Evolutionary conservation across 2,113 vertebrate species (phyloP).

Genomic region (Rhynchomys soricoides): DNA sequence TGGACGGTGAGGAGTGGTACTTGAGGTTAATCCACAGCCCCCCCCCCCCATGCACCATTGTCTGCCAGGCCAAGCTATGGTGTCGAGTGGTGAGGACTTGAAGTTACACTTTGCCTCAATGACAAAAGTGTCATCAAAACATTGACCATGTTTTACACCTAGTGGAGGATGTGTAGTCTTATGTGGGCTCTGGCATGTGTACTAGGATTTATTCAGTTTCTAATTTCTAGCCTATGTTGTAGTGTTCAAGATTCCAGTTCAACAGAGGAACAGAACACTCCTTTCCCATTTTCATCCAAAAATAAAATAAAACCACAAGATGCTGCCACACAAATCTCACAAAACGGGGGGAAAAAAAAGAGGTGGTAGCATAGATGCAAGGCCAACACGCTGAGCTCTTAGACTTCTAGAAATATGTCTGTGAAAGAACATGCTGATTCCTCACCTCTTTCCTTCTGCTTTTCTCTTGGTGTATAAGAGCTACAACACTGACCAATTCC

Average conservation of each 20-base stretch:
- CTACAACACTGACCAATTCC: background rate
- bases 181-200: accelerated
- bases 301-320: background rate
- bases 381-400: background rate
- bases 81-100: background rate
- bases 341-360: background rate
- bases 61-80: background rate
- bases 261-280: background rate
- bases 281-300: background rate
- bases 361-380: too few relatives aligned
- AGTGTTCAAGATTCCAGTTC: background rate
- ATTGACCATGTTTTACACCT: background rate
- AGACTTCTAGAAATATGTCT: background rate
- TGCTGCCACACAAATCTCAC: background rate
- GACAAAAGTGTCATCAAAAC: background rate
- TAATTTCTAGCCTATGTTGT: background rate
- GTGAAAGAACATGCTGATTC: background rate
- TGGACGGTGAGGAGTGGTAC: background rate
- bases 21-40: background rate
- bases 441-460: background rate
- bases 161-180: background rate
- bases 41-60: background rate
- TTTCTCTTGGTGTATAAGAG: background rate
- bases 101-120: background rate
- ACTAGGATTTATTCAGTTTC: background rate